phyloP scores from a whole-genome alignment of 2,888 invertebrate genomes.

The Hetaerina titia region DNA sequence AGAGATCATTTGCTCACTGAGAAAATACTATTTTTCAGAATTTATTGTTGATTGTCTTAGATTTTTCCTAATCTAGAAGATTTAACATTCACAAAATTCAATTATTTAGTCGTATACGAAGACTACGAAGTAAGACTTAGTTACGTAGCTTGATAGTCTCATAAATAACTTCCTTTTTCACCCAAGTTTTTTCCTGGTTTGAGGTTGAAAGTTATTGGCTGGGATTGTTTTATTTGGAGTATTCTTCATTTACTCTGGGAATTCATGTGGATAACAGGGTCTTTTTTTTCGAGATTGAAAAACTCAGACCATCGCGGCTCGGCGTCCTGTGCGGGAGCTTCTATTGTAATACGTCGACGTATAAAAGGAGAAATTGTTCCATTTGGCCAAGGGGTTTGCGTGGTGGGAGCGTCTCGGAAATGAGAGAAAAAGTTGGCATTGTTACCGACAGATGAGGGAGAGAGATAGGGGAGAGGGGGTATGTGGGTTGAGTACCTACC shows the following conservation, averaged over 20 bases:
- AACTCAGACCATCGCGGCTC: neutral
- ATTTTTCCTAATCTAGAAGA: no score
- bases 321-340: neutral
- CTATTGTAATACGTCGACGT: neutral
- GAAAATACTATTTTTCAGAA: no score
- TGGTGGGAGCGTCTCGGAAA: neutral
- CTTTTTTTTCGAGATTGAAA: neutral
- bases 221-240: neutral
- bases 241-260: neutral
- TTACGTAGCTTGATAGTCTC: no score
- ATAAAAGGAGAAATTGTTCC: conserved; percentile 16
- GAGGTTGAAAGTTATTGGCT: neutral
- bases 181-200: no score
- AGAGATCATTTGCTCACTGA: no score
- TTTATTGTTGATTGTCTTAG: no score
- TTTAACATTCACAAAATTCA: no score
- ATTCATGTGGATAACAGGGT: neutral
- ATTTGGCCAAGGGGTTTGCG: neutral
- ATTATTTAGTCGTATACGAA: no score
- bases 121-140: no score
- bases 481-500: neutral
- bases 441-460: neutral
- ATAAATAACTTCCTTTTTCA: no score
- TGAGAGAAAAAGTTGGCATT: conserved; percentile 28
- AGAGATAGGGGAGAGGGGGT: neutral